Evolutionary conservation across 2,797 vertebrate species (phyloP).

Genomic region (Lateolabrax maculatus): DNA sequence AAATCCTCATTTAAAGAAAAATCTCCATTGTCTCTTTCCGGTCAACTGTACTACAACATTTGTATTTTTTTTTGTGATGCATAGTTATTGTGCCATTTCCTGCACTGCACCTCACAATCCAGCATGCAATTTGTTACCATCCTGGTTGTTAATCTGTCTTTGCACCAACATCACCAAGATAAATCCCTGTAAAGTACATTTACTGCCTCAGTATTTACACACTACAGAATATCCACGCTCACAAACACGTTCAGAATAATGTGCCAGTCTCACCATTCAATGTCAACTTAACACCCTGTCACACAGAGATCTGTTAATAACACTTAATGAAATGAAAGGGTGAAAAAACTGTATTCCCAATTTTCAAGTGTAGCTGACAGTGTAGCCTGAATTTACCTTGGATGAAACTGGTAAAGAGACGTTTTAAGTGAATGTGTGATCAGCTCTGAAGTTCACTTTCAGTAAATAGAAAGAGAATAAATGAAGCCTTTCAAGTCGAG

Average conservation of each 20-base stretch:
- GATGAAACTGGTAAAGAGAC: background rate
- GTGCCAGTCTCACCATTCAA: background rate
- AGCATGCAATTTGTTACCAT: background rate
- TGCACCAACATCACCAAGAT: background rate
- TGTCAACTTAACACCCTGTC: background rate
- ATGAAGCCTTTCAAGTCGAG: constrained; percentile 11
- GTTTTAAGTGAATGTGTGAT: background rate
- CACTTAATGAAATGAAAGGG: background rate
- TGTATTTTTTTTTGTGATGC: background rate
- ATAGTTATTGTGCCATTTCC: background rate
- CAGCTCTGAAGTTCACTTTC: background rate
- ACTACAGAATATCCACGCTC: background rate
- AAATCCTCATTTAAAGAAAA: background rate
- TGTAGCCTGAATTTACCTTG: background rate
- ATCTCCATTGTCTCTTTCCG: background rate
- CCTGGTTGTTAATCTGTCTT: background rate
- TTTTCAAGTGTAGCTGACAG: background rate
- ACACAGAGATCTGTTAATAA: background rate
- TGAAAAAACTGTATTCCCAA: background rate
- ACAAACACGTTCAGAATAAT: background rate
- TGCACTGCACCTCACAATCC: background rate
- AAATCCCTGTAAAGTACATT: background rate
- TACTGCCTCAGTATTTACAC: background rate
- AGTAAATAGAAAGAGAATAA: background rate
- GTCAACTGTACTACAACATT: too few species aligned